These are phyloP conservation scores for Mus musculus DNA, from an alignment of 2,113 vertebrate genomes.

Conservation along the genomic window GRCm39 chr10:82760501-82761000, in stretches of 20 bases:
- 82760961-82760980: not conserved
- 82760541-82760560: not conserved
- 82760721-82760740: not conserved
- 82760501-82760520: not conserved
- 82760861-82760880: not conserved
- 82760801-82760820: not conserved
- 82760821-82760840: not conserved
- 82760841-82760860: accelerated
- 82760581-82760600: not conserved
- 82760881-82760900: not conserved
- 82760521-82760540: not conserved
- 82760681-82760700: not conserved
- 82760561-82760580: not conserved
- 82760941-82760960: not conserved
- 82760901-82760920: not conserved
- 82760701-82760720: not conserved
- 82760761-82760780: not conserved
- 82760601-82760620: not conserved
- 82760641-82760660: accelerated
- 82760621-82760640: not conserved
- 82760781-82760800: not conserved
- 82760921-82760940: not conserved
- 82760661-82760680: not conserved
- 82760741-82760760: not conserved
- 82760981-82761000: not conserved